Conservation (phyloP, 2,797 vertebrate species). For the Scolopax rusticola region DNA sequence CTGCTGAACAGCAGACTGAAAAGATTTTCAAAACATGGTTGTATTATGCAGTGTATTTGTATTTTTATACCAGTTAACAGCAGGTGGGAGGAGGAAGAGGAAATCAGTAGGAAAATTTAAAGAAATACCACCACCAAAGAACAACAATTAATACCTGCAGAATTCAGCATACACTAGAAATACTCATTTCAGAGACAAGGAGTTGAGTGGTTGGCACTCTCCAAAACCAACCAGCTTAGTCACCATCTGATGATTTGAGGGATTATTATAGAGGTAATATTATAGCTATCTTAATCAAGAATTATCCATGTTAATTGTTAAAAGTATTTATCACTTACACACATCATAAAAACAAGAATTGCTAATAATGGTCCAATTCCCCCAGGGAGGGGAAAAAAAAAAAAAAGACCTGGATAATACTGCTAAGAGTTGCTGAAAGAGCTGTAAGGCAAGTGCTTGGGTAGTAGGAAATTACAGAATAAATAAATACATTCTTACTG, state of each 20-base stretch:
- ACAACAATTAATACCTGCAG: not conserved
- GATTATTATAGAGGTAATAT: not conserved
- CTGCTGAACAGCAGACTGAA: slow-evolving; percentile 66
- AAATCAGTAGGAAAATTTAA: not conserved
- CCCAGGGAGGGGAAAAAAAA: not conserved
- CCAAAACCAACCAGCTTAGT: not conserved
- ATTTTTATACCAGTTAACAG: not conserved
- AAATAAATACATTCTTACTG: slow-evolving; percentile 68
- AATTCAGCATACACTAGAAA: not conserved
- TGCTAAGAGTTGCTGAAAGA: not conserved
- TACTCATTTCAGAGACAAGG: not conserved
- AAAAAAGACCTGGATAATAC: not conserved
- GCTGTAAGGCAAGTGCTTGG: not conserved
- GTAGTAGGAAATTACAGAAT: not conserved
- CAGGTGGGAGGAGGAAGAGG: fast-evolving
- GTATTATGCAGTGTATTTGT: not conserved
- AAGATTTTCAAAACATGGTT: not conserved
- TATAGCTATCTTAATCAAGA: not conserved
- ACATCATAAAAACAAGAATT: not conserved
- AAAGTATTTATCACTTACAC: not conserved
- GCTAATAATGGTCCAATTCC: not conserved
- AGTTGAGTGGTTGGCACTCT: not conserved
- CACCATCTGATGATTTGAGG: not conserved
- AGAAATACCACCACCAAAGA: not conserved
- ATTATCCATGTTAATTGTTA: not conserved